Evolutionary conservation across 2,888 invertebrate genomes (phyloP), one percentile per base, ranked within the genome.

Genomic region (Willowsia nigromaculata): DNA sequence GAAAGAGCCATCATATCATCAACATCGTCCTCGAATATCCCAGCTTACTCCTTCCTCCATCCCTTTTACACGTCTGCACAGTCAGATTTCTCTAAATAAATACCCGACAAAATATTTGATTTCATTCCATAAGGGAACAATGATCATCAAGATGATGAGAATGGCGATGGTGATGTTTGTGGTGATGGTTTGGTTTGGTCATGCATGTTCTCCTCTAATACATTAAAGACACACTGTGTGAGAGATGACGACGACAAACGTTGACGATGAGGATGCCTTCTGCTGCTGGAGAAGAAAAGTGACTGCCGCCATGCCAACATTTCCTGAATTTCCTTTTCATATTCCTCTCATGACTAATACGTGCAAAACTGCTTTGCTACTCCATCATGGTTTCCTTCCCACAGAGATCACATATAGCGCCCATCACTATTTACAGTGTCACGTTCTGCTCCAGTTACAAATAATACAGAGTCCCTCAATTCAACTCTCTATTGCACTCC

Each of bases 71-170:
- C n/a, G n/a, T 18, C 22, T 18, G 4, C 11, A 22, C 59, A 22
- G 53, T 18, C 53, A 53, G 13, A 53, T 53, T 62, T 62, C 27
- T 30, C n/a, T 62, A 27, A 33, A 27, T 25, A 62, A 62, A 62
- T 62, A 62, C 62, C 11, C 25, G 56, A 9, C 37, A 40, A 37
- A 37, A 68, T 68, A 68, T 68, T 68, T 37, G 68, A 68, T 68
- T 68, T 68, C 68, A 37, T 68, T 68, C 68, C 68, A 68, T 68
- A 68, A 33, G 40, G 68, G 68, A 37, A 62, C 62, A 62, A 53
- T 53, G 53, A 53, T n/a, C 53, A 53, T 22, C 6, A 43, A 1
- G 43, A 9, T 1, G 43, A 9, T 9, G 43, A 9, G 11, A 13
- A 62, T 27, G 25, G 27, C 59, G 9, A 59, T 27, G 27, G 15